Evolutionary conservation across 2,888 invertebrate genomes (phyloP), one percentile per base, ranked within the genome.

Genomic region (Hydraecia micacea): DNA sequence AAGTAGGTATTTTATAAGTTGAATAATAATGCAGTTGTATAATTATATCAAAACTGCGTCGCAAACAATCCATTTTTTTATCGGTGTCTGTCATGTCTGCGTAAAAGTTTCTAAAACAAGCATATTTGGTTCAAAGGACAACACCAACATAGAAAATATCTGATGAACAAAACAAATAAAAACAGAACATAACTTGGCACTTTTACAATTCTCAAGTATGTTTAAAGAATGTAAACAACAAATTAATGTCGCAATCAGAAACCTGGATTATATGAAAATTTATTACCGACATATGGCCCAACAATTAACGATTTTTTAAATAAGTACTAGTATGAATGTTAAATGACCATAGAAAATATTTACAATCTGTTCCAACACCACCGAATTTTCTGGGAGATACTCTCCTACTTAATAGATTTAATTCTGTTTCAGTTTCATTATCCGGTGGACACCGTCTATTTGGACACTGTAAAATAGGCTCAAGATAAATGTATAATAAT

Each of bases 141-240:
- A 32, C 55, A 32, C 42, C 32, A 69, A 32, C 32, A 58, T 32
- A 32, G 32, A 32, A 32, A 67, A 75, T 36, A 62, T 36, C 18
- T 55, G 15, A 42, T 36, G 42, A 70, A 66, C 15, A 75, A 55
- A 80, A 70, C 25, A 67, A 75, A 49, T 70, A 52, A 80, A 71
- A 62, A 71, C 60, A 28, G 32, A 79, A 73, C 46, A 76, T 55
- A 46, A 39, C 36, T 67, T 76, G 80, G 80, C 80, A 62, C 36
- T 55, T 81, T 67, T 62, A 80, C 67, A 80, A 80, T 76, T 76
- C 62, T 13, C 67, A 67, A 70, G 21, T 58, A 79, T n/a, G 21
- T 73, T 25, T 65, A 25, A 21, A 42, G 58, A 75, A 72, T 66
- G 65, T 42, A 15, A 73, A 66, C 79, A 67, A n/a, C 13, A 36